A percentile compares a stretch with the other conserved stretches of the same genome.
Conservation (phyloP, 1,140 invertebrate genomes). For the Scaptomyza graminum region DNA sequence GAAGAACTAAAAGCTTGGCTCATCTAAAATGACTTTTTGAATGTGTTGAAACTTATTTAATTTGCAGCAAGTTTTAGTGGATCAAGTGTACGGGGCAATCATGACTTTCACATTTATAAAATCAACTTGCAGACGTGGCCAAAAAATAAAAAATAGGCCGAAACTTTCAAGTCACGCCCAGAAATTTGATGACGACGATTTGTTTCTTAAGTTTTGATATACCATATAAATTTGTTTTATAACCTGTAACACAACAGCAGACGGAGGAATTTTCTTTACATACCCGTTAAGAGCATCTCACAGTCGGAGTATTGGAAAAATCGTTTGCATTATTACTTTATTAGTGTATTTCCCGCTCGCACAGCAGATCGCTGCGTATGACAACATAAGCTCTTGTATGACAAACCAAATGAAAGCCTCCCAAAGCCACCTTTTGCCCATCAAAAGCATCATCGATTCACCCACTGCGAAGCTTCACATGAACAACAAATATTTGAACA, state of each 20-base stretch:
- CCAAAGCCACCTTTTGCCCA: too few relatives aligned
- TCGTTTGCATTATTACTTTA: neutral
- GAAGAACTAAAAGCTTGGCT: slow-evolving; percentile 44
- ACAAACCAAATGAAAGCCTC: slow-evolving; percentile 15
- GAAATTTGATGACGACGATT: slow-evolving; percentile 16
- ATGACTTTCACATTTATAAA: slow-evolving; percentile 67
- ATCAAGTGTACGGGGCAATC: slow-evolving; percentile 40
- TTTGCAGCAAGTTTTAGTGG: slow-evolving; percentile 71
- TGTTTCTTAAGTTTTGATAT: neutral
- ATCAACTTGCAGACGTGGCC: slow-evolving; percentile 37
- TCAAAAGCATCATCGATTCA: neutral
- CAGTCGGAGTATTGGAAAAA: too few relatives aligned
- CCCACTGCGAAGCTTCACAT: slow-evolving; percentile 6
- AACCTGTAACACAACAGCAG: too few relatives aligned
- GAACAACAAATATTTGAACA: slow-evolving; percentile 66
- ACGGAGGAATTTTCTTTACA: too few relatives aligned
- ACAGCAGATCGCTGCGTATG: slow-evolving; percentile 17
- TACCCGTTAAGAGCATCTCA: too few relatives aligned
- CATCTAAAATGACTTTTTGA: slow-evolving; percentile 75
- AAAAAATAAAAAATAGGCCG: neutral
- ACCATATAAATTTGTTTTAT: too few relatives aligned
- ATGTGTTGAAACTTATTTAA: slow-evolving; percentile 81
- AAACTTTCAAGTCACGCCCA: slow-evolving; percentile 28
- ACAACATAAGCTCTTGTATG: slow-evolving; percentile 64
- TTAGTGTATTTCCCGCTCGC: neutral